Evolutionary conservation across 2,888 invertebrate species (phyloP).

Genomic region (Caenorhabditis wallacei): DNA sequence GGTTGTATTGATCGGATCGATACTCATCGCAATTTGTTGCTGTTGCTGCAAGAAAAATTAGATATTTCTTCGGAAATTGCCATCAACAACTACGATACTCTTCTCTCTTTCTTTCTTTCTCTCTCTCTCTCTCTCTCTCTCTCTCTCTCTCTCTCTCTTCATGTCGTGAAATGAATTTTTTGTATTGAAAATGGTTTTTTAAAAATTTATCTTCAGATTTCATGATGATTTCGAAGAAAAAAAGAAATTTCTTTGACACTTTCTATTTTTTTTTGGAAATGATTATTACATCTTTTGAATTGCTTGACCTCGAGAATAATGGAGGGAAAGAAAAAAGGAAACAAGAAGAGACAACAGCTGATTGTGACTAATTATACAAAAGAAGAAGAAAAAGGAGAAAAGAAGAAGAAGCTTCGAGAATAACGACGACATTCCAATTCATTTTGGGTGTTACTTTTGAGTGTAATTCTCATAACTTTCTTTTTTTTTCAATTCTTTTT

Average conservation of each 20-base stretch:
- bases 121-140: too few relatives aligned
- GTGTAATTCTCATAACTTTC: neutral
- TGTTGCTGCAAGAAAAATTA: slow-evolving; percentile 48
- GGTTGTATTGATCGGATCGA: slow-evolving; percentile 4
- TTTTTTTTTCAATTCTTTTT: slow-evolving; percentile 11
- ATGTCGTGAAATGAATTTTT: too few relatives aligned
- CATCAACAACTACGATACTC: neutral
- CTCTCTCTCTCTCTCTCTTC: too few relatives aligned
- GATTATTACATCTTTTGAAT: slow-evolving; percentile 41
- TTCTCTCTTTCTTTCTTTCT: too few relatives aligned
- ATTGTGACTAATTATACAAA: slow-evolving; percentile 60
- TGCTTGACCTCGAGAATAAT: slow-evolving; percentile 52
- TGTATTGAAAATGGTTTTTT: too few relatives aligned
- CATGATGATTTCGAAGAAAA: too few relatives aligned
- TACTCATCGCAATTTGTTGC: slow-evolving; percentile 25
- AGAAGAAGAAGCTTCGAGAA: slow-evolving; percentile 30
- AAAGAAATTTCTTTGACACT: neutral
- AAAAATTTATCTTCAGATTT: too few relatives aligned
- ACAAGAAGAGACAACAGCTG: slow-evolving; percentile 37
- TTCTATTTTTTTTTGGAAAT: neutral
- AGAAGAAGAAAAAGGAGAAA: slow-evolving; percentile 25
- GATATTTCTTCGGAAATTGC: neutral
- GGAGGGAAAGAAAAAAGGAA: neutral
- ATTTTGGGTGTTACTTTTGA: slow-evolving; percentile 14
- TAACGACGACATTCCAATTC: slow-evolving; percentile 36